Base-by-base conservation (phyloP, 2,113 vertebrate species). In the Verasper variegatus region DNA sequence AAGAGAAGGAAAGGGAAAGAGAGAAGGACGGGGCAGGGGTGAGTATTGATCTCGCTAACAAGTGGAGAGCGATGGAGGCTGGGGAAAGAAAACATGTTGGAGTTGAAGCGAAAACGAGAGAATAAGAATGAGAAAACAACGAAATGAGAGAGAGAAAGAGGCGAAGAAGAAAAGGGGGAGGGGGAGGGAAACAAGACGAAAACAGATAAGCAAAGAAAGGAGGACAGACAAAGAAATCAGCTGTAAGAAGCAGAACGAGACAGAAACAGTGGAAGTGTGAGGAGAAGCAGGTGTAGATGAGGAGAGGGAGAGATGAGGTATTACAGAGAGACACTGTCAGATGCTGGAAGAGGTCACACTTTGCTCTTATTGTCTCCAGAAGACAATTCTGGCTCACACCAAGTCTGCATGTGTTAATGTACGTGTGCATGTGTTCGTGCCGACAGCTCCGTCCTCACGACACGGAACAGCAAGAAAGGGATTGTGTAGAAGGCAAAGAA, bases 301-400 rank as follows among this genome's bases (percentile, higher is more conserved):
- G 82, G 59, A 75, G 47, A 78, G 63, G 40, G 27, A 82, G 65
- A 63, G 72, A 86, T 67, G 82, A 88, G 62, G 82, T 71, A 86
- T 88, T 87, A 83, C 80, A 86, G 71, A 81, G 80, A 76, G 73
- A 77, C 54, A 23, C 71, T 75, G 82, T 70, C 59, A 80, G 87
- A 86, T 71, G 78, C 68, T 86, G 80, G 80, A 82, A 76, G 83
- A 86, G 81, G 90, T 91, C 89, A 91, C 69, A 81, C 78, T 86
- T 71, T 55, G 45, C 76, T 82, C 85, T 82, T 70, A 88, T 88
- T 89, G 87, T 90, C 84, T 81, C 61, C 61, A 80, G 57, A 72
- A 86, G 75, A 91, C 88, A 91, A 92, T 90, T 69, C 82, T 76
- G 83, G 79, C 77, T 84, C 80, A 87, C 68, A 86, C 74, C 45